phyloP scores from a whole-genome alignment of 1,140 invertebrate genomes.

The Orussus abietinus region DNA sequence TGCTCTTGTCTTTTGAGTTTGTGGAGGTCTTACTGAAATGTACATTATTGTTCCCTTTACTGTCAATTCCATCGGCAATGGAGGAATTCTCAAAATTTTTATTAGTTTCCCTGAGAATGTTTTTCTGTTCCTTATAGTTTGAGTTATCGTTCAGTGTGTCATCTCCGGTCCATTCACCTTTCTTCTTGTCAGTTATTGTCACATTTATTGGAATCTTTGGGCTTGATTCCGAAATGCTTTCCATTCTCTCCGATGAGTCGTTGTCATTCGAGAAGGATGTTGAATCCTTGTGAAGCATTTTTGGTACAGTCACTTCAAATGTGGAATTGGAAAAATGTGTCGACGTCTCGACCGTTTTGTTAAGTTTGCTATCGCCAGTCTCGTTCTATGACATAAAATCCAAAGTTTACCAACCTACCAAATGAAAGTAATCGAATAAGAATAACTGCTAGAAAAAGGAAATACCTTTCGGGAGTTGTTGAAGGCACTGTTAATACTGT shows the following conservation, averaged over 20 bases:
- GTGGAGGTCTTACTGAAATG: conserved; percentile 21
- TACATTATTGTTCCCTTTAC: conserved; percentile 32
- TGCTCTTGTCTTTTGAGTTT: conserved; percentile 24
- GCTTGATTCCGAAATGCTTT: conserved; percentile 32
- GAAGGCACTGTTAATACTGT: conserved; percentile 46
- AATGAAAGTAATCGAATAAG: background rate
- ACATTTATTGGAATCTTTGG: conserved; percentile 42
- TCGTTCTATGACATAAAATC: conserved; percentile 33
- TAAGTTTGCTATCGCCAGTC: conserved; percentile 29
- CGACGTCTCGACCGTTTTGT: conserved; percentile 31
- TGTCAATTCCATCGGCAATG: conserved; percentile 23
- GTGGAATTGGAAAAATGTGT: conserved; percentile 42
- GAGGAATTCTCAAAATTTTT: conserved; percentile 15
- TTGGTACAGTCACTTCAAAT: conserved; percentile 44
- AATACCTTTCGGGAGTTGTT: conserved; percentile 42
- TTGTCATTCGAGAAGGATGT: conserved; percentile 33
- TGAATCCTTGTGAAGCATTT: conserved; percentile 37
- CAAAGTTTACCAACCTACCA: background rate
- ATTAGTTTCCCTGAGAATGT: conserved; percentile 32
- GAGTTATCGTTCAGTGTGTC: conserved; percentile 26
- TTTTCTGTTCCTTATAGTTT: conserved; percentile 25
- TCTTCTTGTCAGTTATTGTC: conserved; percentile 46
- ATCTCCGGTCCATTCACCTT: conserved; percentile 18
- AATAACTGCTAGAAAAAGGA: background rate
- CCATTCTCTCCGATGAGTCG: conserved; percentile 34